Base-by-base conservation (phyloP, 1,140 invertebrate species). In the Bombus waltoni region DNA sequence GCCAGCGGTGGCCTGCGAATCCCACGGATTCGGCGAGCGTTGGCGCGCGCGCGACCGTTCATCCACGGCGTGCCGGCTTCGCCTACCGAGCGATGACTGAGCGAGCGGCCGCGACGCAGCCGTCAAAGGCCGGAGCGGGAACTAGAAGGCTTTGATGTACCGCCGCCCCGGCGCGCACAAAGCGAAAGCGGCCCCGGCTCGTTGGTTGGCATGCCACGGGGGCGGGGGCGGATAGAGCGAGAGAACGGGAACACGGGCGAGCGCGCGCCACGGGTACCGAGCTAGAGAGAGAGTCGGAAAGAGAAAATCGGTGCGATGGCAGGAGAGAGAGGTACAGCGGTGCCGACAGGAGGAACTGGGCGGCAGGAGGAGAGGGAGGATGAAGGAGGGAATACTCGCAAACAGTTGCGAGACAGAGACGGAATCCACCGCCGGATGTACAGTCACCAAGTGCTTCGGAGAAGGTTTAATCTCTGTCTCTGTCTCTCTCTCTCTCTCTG, bases 101-200 rank as follows among this genome's bases (percentile, higher is more conserved):
- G 92, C 92, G 92, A 92, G 90, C 92, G 92, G 92, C 92, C 92
- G 92, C 93, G 93, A 94, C 92, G 92, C 93, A 93, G 88, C 93
- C 94, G 93, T 94, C 94, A 95, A 95, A 94, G 94, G 93, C 94
- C 92, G 92, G 92, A 93, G 92, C 93, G 93, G 92, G 91, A 94
- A 94, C 94, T 93, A 92, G 92, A 94, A 93, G 92, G 94, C 94
- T 95, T 95, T 94, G 94, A 95, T 95, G 93, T 95, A 93, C 93
- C 93, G 93, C 93, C 93, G 93, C 93, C 93, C 94, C 93, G 94
- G 91, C 92, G 94, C 94, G 93, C 94, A 94, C 94, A 94, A 94
- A 94, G 94, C 93, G 92, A 94, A 93, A 94, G 93, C 94, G 91
- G 91, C 92, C 90, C 90, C 92, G 92, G 92, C 90, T 91, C 92